Base-by-base conservation (phyloP, 2,797 vertebrate species). In the Borostomias antarcticus region DNA sequence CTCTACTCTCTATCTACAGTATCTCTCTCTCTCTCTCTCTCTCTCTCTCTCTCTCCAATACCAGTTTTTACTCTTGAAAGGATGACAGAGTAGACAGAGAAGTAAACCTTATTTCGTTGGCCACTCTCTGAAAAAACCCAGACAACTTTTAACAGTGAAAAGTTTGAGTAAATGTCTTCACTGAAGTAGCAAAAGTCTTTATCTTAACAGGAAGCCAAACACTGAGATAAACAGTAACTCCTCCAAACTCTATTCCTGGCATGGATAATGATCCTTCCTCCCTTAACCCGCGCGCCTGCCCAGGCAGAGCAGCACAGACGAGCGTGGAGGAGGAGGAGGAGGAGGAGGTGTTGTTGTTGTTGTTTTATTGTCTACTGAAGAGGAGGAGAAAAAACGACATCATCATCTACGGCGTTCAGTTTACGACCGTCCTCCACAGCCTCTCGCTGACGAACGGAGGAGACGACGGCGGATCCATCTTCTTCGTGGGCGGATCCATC, bases 301-400 rank as follows among this genome's bases (percentile, higher is more conserved):
- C n/a, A 23, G 51, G 47, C 29, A 17, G 51, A 77, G 33, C 59
- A 30, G 66, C 65, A 43, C 65, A 80, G 73, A 78, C 73, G 74
- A 79, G 72, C 75, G 76, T 65, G 81, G 72, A 62, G 85, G 80
- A 76, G 76, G 40, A 76, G 76, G 76, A 64, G 81, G 72, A 62
- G 85, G 80, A 76, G 76, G 40, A 76, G 76, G 72, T 53, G 50
- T 35, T 52, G n/a, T 21, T 51, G 9, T 51, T 51, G 21, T 50
- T 21, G 23, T 45, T 17, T 45, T 8, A 37, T 8, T 11, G 1
- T 5, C 5, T 3, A 51, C 9, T 2, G 48, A 11, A 6, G 48
- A 25, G 6, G 21, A 15, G 17, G 15, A 8, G 19, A 48, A 48
- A 1, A 50, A 50, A 58, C 2, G 5, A 21, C 6, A 21, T 23